Percentiles rank a stretch among this genome's conserved stretches.
Evolutionary conservation across 2,797 vertebrate species (phyloP).

Genomic region (Cynodonichthys magdalenae): DNA sequence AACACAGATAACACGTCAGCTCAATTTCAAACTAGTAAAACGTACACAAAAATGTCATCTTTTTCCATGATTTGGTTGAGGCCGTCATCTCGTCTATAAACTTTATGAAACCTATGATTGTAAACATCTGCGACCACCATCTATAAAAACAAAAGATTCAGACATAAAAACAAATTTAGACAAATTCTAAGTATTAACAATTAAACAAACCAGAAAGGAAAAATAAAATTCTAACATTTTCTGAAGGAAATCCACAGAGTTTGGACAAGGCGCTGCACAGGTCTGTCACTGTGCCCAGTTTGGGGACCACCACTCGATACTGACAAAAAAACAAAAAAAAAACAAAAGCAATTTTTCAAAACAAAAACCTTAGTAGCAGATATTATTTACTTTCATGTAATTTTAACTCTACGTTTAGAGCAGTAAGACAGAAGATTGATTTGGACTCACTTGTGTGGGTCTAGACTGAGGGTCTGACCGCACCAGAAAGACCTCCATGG

Average conservation of each 20-base stretch:
- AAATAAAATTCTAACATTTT: constrained; percentile 84
- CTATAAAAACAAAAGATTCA: constrained; percentile 67
- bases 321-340: constrained; percentile 50
- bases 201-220: not conserved
- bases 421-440: not conserved
- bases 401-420: not conserved
- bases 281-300: constrained; percentile 90
- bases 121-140: constrained; percentile 98
- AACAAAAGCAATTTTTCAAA: not conserved
- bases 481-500: constrained; percentile 92
- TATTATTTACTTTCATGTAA: not conserved
- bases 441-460: constrained; percentile 87
- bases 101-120: constrained; percentile 98
- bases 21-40: not conserved
- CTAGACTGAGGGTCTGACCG: constrained; percentile 87
- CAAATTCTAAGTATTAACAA: not conserved
- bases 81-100: constrained; percentile 92
- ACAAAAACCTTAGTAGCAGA: not conserved
- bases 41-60: constrained; percentile 97
- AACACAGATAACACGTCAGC: too few relatives aligned
- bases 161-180: not conserved
- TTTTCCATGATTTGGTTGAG: constrained; percentile 95
- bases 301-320: constrained; percentile 92
- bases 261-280: constrained; percentile 90
- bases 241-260: constrained; percentile 88